phyloP scores from a whole-genome alignment of 2,888 invertebrate genomes.

The Platycnemis pennipes region DNA sequence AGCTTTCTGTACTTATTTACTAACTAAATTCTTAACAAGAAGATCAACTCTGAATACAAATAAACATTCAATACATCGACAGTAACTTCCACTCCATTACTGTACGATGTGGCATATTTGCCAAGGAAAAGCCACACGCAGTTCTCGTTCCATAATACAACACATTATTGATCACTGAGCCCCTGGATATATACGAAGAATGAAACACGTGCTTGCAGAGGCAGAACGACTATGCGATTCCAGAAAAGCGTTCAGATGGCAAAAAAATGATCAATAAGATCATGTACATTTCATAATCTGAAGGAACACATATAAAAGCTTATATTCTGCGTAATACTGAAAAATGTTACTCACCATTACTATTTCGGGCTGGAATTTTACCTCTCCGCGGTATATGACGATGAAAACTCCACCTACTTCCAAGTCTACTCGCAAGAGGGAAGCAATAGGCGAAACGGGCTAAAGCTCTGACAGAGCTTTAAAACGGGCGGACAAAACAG shows the following conservation, averaged over 20 bases:
- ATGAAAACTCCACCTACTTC: slow-evolving; percentile 37
- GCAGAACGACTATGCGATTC: slow-evolving; percentile 20
- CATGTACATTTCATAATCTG: not conserved
- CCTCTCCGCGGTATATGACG: slow-evolving; percentile 55
- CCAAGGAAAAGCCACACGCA: not conserved
- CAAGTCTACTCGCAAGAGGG: slow-evolving; percentile 14
- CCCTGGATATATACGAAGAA: slow-evolving; percentile 51
- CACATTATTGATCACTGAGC: slow-evolving; percentile 51
- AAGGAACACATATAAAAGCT: not conserved
- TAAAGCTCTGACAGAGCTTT: not conserved
- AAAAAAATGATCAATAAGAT: not conserved
- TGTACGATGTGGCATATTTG: not conserved
- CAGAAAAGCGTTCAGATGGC: not conserved
- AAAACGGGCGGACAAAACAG: too few species aligned
- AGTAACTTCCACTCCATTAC: not conserved
- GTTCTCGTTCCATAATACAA: not conserved
- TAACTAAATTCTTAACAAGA: not conserved
- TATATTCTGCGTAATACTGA: slow-evolving; percentile 14
- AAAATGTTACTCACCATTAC: slow-evolving; percentile 65
- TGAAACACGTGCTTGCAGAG: slow-evolving; percentile 53
- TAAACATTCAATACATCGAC: not conserved
- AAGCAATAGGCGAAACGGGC: slow-evolving; percentile 1
- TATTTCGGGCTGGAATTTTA: slow-evolving; percentile 52
- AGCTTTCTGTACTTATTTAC: not conserved
- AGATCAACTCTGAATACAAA: not conserved